Evolutionary conservation across 1,140 invertebrate species (phyloP), one percentile per base, ranked within the genome.

Genomic region (Rhyacophila brunnea): DNA sequence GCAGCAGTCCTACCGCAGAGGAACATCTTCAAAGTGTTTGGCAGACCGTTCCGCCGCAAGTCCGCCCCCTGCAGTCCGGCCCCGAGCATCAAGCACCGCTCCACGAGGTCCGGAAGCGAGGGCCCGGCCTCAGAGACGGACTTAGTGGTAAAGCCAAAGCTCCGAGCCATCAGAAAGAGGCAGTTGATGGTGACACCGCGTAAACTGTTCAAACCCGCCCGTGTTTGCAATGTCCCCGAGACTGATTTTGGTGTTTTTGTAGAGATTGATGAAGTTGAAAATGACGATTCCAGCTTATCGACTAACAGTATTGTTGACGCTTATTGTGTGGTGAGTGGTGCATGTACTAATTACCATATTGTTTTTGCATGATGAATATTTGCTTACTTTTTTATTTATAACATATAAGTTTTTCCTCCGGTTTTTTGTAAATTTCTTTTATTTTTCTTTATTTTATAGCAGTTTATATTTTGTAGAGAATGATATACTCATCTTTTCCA

Each of bases 31-130:
- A 80, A 79, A 69, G 72, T 85, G 48, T 75, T 87, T 42, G 74
- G 80, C 52, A 81, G 83, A 66, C 85, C 85, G 11, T 87, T 87
- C 69, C 75, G 82, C 54, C 80, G 85, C 68, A 86, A 85, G 72
- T 85, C 84, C 6, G 83, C 79, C 10, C 84, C 85, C 0, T 83
- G 82, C 42, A 85, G 84, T 34, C 83, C 84, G 1, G 74, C 82
- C 51, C 64, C 81, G 62, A 70, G 81, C 56, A 67, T 77, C 60
- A 74, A 81, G 70, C 18, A 70, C 64, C 45, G 68, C 59, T 71
- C 73, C 45, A 70, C 72, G 67, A 61, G 81, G 67, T 74, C 81
- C 70, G 71, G 77, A 73, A 80, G 77, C 67, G 76, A 77, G 51
- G 77, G 76, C 43, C 77, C 77, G 20, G 62, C 68, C 14, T 52